Conservation (phyloP, 2,113 vertebrate species). For the Malurus alboscapulatus region DNA sequence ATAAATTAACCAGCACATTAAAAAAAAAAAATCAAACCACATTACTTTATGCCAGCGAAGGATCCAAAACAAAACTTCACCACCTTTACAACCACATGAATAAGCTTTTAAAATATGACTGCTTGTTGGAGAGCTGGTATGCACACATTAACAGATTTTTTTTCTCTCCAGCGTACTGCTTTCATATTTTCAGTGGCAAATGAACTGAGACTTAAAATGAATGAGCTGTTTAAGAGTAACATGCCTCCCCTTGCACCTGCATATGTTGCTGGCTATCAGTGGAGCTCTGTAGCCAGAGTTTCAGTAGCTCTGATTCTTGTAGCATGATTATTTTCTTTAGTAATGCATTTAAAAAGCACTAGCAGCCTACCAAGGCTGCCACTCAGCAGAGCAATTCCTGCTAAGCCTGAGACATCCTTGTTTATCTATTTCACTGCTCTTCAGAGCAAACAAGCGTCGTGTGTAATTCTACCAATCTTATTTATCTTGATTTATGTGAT, state of each 20-base stretch:
- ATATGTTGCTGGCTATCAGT: not conserved
- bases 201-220: slow-evolving; percentile 60
- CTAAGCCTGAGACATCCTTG: not conserved
- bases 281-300: not conserved
- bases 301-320: not conserved
- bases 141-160: slow-evolving; percentile 26
- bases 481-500: slow-evolving; percentile 53
- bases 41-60: not conserved
- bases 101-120: not conserved
- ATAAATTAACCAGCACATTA: not conserved
- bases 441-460: not conserved
- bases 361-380: not conserved
- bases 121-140: slow-evolving; percentile 5
- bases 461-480: slow-evolving; percentile 4
- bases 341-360: not conserved
- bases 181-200: slow-evolving; percentile 57
- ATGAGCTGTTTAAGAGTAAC: slow-evolving; percentile 49
- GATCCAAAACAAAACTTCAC: not conserved
- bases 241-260: slow-evolving; percentile 28
- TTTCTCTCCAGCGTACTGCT: slow-evolving; percentile 26
- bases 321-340: not conserved
- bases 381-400: not conserved
- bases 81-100: not conserved
- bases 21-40: not conserved
- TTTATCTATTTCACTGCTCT: not conserved